These are phyloP conservation scores for Quadriops clusia DNA, from an alignment of 2,888 invertebrate genomes.

Conservation along the genomic window DNA sequence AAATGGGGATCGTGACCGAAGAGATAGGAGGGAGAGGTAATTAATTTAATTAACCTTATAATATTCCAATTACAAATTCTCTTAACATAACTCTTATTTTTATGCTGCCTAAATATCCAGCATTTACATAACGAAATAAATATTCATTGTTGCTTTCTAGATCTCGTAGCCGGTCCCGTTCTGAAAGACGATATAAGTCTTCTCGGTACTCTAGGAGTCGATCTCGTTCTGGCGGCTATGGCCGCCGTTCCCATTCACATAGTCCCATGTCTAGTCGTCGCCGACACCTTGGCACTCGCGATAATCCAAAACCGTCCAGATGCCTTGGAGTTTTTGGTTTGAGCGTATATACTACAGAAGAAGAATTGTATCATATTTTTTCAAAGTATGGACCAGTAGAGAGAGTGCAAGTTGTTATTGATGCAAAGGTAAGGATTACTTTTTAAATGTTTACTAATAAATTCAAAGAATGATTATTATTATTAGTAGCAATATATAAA, in stretches of 20 bases:
- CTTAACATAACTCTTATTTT: too few species aligned
- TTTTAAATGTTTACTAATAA: constrained; percentile 4
- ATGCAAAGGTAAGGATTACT: constrained; percentile 69
- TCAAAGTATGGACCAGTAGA: constrained; percentile 86
- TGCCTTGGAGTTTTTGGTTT: constrained; percentile 94
- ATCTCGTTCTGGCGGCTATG: constrained; percentile 46
- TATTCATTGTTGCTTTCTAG: too few species aligned
- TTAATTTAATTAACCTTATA: too few species aligned
- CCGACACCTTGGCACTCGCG: constrained; percentile 67
- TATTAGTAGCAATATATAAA: constrained; percentile 4
- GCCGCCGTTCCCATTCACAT: constrained; percentile 52
- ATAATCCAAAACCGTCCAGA: constrained; percentile 76
- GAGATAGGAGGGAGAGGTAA: constrained; percentile 31
- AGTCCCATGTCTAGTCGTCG: constrained; percentile 75
- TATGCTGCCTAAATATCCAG: too few species aligned
- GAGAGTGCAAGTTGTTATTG: constrained; percentile 87
- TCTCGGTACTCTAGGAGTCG: constrained; percentile 54
- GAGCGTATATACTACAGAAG: constrained; percentile 84
- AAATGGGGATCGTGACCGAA: constrained; percentile 33
- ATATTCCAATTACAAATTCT: too few species aligned
- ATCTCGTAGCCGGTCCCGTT: constrained; percentile 51
- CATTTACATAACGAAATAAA: too few species aligned
- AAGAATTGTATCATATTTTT: constrained; percentile 85
- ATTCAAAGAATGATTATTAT: constrained; percentile 11
- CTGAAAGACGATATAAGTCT: constrained; percentile 39